Base-by-base conservation (phyloP, 2,113 vertebrate genomes). In the Acanthochromis polyacanthus region DNA sequence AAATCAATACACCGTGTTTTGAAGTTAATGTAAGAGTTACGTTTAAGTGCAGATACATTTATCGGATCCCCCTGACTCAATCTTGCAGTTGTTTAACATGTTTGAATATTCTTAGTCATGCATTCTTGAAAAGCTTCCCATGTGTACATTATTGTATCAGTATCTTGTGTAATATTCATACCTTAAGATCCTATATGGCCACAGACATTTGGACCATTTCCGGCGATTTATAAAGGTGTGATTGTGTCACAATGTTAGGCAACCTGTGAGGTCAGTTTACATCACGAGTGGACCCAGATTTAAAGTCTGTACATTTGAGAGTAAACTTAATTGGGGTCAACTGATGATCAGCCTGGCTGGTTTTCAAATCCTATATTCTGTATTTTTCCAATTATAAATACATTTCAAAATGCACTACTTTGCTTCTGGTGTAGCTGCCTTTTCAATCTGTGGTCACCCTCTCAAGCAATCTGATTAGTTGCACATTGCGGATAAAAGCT, bases 241-340 rank as follows among this genome's bases (percentile, higher is more conserved):
- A 50, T 20, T 16, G 55, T 48, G 67, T 71, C 71, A 78, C 61
- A 56, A 14, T 65, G 19, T 30, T 30, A 30, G 66, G 52, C 60
- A 25, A 38, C 59, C 61, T 67, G 62, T 78, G 78, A 80, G 59
- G 61, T 81, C 59, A 65, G 71, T 65, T 75, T 57, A 83, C 45
- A 51, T 82, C 77, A 60, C 20, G 52, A 79, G 68, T 11, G 8
- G 51, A 16, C 58, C 53, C 20, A 32, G 64, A 74, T 77, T 66
- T 80, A 5, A 43, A 64, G 62, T 73, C 19, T 28, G 53, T 63
- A 20, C 17, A 23, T 25, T 64, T 9, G 70, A 23, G 61, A 56
- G 20, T 10, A 36, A 8, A 36, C 32, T 36, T 8, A 8, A 9
- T 36, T 3, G 30, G 30, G 30, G 30, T 30, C 32, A 9, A 36